Evolutionary conservation across 37 sponge, comb jelly and placozoan genomes (phyloP).

Genomic region (Dysidea cf. avara): DNA sequence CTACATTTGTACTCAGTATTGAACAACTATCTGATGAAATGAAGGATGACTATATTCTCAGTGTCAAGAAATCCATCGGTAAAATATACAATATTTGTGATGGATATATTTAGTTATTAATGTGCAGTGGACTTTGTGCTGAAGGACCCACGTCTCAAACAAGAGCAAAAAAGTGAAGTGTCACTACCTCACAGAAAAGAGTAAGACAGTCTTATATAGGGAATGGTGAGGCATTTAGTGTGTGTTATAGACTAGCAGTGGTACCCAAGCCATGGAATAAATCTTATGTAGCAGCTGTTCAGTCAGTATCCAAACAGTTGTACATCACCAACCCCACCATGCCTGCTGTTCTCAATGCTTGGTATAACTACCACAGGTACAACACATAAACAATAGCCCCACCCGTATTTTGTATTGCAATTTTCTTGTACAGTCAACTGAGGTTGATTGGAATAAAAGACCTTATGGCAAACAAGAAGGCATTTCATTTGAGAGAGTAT

Average conservation of each 20-base stretch:
- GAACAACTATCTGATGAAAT: conserved; percentile 95
- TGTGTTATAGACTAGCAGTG: conserved; percentile 47
- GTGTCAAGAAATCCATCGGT: conserved; percentile 98
- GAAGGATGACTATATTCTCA: conserved; percentile 94
- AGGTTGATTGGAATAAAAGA: conserved; percentile 55
- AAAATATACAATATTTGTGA: neutral
- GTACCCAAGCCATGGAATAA: conserved; percentile 95
- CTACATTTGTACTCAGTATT: conserved; percentile 45
- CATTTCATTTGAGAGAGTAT: conserved; percentile 72
- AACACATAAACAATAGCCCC: neutral
- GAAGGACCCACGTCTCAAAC: conserved; percentile 86
- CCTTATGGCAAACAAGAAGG: conserved; percentile 48
- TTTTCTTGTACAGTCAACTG: conserved; percentile 29
- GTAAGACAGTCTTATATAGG: conserved; percentile 21
- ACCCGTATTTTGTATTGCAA: neutral
- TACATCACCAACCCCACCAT: conserved; percentile 85
- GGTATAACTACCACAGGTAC: conserved; percentile 77
- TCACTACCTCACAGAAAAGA: conserved; percentile 68
- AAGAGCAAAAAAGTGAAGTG: conserved; percentile 17
- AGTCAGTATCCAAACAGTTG: conserved; percentile 48
- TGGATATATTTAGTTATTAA: neutral
- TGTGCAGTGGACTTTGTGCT: conserved; percentile 94
- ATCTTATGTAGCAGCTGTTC: conserved; percentile 30
- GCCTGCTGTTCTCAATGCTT: conserved; percentile 76
- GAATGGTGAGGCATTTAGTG: neutral